phyloP scores from a whole-genome alignment of 2,888 invertebrate species.

The Cinara cedri region DNA sequence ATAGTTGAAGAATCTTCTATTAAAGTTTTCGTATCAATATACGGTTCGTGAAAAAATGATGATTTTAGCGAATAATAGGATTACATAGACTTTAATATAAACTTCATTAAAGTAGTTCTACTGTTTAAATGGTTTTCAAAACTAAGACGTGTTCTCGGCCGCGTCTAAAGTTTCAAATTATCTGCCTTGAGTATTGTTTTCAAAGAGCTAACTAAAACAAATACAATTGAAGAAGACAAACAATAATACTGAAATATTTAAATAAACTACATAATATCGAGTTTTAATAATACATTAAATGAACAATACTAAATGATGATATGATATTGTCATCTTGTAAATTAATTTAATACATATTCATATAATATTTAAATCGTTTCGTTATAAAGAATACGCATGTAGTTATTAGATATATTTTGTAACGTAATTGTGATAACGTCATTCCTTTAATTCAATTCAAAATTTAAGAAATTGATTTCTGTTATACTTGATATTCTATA shows the following conservation, averaged over 20 bases:
- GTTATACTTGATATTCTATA: too few species aligned
- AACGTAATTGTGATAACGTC: too few species aligned
- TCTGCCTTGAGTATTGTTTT: conserved; percentile 30
- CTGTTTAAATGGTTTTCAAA: conserved; percentile 26
- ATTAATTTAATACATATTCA: too few species aligned
- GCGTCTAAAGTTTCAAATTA: conserved; percentile 35
- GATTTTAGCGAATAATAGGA: conserved; percentile 12
- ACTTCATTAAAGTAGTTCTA: conserved; percentile 29
- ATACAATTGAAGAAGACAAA: conserved; percentile 5
- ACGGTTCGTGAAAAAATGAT: not conserved
- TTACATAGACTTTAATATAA: conserved; percentile 30
- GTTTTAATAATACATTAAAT: not conserved
- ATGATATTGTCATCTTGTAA: not conserved
- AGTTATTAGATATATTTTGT: too few species aligned
- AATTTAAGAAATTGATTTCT: too few species aligned
- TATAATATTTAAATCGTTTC: too few species aligned
- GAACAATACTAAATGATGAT: not conserved
- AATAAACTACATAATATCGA: conserved; percentile 1
- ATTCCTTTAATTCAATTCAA: too few species aligned
- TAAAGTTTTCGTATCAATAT: conserved; percentile 4
- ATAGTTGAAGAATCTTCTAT: not conserved
- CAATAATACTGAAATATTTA: conserved; percentile 1
- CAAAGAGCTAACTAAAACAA: conserved; percentile 19
- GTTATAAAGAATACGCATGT: too few species aligned
- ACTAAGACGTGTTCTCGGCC: conserved; percentile 21